Evolutionary conservation across 2,797 vertebrate species (phyloP), one percentile per base, ranked within the genome.

Genomic region (Muscicapa comitata): DNA sequence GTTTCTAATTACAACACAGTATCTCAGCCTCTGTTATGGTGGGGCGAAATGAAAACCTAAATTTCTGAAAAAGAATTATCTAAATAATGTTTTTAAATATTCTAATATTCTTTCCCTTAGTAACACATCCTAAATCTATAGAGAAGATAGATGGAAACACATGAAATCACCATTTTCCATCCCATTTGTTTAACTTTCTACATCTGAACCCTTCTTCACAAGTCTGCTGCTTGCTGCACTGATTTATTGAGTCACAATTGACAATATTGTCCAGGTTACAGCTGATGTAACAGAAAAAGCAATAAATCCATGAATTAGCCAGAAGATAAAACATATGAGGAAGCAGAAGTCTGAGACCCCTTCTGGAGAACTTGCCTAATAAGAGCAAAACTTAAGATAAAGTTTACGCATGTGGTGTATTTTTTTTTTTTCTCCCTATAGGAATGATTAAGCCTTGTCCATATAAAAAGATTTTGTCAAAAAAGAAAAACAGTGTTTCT

Each of bases 251-350:
- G 61, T 73, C 48, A 74, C 31, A 79, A 28, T 8, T 76, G 72
- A 63, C 76, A 86, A 29, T 29, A 72, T 7, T 73, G 86, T 68
- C 47, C 42, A 45, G 70, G 54, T 81, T 80, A 65, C 70, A 90
- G 54, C 73, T 92, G 58, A 68, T 81, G 62, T 47, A 68, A 86
- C n/a, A 68, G 21, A 65, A 83, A 80, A 55, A 80, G 21, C 50
- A 90, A 80, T 86, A 86, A 94, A 88, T 93, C 72, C 37, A 43
- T 71, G 61, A 80, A 33, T 71, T 42, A 68, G n/a, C 25, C 21
- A 63, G 50, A 61, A 77, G 61, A 76, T 31, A 84, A 75, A 86
- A 48, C 11, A 59, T 6, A 14, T 35, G 37, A 75, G 47, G 35
- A 79, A 87, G 12, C 1, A 1, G n/a, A n/a, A 72, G 1, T 15